Base-by-base conservation (phyloP, 1,140 invertebrate genomes). In the Trichonephila clavipes region DNA sequence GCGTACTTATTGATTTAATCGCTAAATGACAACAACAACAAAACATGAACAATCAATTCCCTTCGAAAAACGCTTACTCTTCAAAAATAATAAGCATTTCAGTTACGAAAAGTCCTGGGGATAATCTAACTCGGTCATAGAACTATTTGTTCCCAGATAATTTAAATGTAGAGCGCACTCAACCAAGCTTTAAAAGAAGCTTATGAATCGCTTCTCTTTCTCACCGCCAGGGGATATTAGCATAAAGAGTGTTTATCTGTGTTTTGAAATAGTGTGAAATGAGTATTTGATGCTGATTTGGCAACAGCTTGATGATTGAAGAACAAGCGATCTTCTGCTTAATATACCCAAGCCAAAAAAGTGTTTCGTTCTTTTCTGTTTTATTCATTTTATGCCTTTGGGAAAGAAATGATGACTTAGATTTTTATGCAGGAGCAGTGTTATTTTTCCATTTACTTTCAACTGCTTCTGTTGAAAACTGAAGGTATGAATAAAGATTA, bases 241-340 rank as follows among this genome's bases (percentile, higher is more conserved):
- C 88, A 77, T 90, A 90, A 90, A 90, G 88, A 90, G 88, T 90
- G 88, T 90, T 72, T 90, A 90, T 90, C 66, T 81, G 51, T 90
- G 88, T 77, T 90, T 66, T 90, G 69, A 66, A 90, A 90, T 44
- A 66, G 66, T 72, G 40, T 28, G 51, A 77, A 90, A 90, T 77
- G 88, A 90, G 88, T 28, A 90, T 90, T 77, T 90, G 88, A 90
- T 90, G 88, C 88, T 90, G 88, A 90, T 77, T 81, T 81, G 69
- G 88, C 69, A 90, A 90, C 88, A 90, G 88, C 88, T 90, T 77
- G 88, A 81, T 72, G 66, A 59, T 77, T 40, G 88, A 59, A n/a
- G 69, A 81, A 59, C 61, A 88, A 88, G 83, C n/a, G 83, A 28
- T 83, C 85, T 61, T 51, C 19, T 19, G 40, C 21, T 90, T 90